Evolutionary conservation across 2,113 vertebrate genomes (phyloP).

Genomic region (Apeltes quadracus): DNA sequence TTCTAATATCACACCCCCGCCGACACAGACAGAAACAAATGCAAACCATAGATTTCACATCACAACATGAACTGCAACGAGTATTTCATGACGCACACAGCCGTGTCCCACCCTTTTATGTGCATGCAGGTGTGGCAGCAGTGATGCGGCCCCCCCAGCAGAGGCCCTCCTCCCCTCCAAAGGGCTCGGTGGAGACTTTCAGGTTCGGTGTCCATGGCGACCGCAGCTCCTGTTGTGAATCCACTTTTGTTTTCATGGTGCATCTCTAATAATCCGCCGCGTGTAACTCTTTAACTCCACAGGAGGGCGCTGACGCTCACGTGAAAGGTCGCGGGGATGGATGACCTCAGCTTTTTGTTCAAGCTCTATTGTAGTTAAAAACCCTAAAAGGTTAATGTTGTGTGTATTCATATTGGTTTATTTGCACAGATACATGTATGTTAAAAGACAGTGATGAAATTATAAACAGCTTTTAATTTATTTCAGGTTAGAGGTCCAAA

Average conservation of each 20-base stretch:
- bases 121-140: not conserved
- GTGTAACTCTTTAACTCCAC: slow-evolving; percentile 24
- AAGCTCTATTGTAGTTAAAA: not conserved
- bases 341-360: not conserved
- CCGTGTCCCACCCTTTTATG: not conserved
- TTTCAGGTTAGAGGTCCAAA: not conserved
- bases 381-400: not conserved
- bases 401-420: not conserved
- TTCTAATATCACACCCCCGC: not conserved
- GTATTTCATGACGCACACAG: not conserved
- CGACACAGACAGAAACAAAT: not conserved
- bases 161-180: slow-evolving; percentile 25
- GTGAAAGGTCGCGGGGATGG: not conserved
- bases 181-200: not conserved
- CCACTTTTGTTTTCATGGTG: not conserved
- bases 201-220: not conserved
- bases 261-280: not conserved
- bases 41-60: not conserved
- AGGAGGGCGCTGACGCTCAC: slow-evolving; percentile 33
- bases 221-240: not conserved
- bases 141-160: slow-evolving; percentile 39
- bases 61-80: not conserved
- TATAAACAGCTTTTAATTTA: no score
- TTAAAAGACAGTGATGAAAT: not conserved
- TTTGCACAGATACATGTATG: not conserved